Evolutionary conservation across 2,888 invertebrate species (phyloP).

Genomic region (Drosophila koepferae): DNA sequence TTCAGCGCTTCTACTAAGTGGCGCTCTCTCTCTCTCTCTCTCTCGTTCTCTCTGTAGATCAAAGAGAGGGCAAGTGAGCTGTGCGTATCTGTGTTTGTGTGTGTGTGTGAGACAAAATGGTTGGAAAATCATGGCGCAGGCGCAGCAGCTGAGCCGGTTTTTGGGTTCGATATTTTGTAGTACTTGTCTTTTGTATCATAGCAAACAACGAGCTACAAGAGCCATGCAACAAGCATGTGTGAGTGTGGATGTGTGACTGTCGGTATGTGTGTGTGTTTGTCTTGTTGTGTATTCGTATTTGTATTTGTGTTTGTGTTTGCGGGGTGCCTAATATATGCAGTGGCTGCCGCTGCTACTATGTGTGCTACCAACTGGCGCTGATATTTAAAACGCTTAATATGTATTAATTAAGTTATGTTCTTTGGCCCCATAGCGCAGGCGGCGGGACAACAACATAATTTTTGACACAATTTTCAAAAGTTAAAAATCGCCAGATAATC

Average conservation of each 20-base stretch:
- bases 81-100: constrained; percentile 8
- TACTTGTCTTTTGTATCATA: constrained; percentile 47
- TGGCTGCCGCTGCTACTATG: constrained; percentile 39
- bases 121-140: constrained; percentile 76
- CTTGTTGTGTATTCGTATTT: not conserved
- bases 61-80: not conserved
- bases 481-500: constrained; percentile 69
- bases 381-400: constrained; percentile 52
- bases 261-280: not conserved
- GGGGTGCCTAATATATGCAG: constrained; percentile 55
- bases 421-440: constrained; percentile 7
- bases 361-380: constrained; percentile 50
- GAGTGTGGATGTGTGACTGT: too few relatives aligned
- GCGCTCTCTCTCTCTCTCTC: constrained; percentile 15
- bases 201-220: constrained; percentile 35
- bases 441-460: constrained; percentile 70
- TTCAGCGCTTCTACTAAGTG: constrained; percentile 55
- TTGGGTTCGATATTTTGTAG: constrained; percentile 49
- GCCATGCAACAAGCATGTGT: constrained; percentile 9
- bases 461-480: constrained; percentile 75
- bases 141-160: constrained; percentile 62
- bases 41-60: constrained; percentile 11
- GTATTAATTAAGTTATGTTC: constrained; percentile 75
- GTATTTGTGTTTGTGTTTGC: constrained; percentile 23
- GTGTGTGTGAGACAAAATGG: constrained; percentile 71